Evolutionary conservation across 2,113 vertebrate species (phyloP).

Genomic region (Chaetodon trifascialis): DNA sequence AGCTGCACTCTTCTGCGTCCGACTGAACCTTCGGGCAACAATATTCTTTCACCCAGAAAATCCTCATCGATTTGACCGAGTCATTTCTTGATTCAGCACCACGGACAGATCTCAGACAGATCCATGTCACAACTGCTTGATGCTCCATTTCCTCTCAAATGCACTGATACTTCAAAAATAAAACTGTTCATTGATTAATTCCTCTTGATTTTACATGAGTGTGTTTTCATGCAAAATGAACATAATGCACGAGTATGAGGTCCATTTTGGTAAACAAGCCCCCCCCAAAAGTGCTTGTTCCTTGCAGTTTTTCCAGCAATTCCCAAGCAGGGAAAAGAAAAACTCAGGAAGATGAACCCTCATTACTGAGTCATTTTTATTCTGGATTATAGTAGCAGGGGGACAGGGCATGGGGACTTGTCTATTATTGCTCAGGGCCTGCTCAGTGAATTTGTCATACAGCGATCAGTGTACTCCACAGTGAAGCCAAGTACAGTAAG

Average conservation of each 20-base stretch:
- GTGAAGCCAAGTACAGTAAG: slow-evolving; percentile 28
- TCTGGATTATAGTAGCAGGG: slow-evolving; percentile 38
- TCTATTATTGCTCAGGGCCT: slow-evolving; percentile 44
- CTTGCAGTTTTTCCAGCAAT: not conserved
- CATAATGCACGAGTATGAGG: not conserved
- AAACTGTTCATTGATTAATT: not conserved
- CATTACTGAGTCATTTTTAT: slow-evolving; percentile 42
- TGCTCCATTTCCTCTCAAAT: not conserved
- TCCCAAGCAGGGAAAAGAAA: not conserved
- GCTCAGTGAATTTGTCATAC: slow-evolving; percentile 60
- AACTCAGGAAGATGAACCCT: not conserved
- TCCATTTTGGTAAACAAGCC: not conserved
- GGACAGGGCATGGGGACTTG: slow-evolving; percentile 26
- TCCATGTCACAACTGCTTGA: not conserved
- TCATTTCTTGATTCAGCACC: slow-evolving; percentile 56
- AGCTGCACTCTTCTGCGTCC: not conserved
- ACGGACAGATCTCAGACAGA: slow-evolving; percentile 39
- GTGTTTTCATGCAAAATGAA: not conserved
- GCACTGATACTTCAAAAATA: not conserved
- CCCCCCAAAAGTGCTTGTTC: not conserved
- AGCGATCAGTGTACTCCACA: slow-evolving; percentile 44
- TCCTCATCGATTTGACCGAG: slow-evolving; percentile 40
- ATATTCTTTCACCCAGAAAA: not conserved
- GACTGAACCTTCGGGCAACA: not conserved
- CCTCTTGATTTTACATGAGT: not conserved